Evolutionary conservation across 2,888 invertebrate genomes (phyloP).

Genomic region (Lithophane leautieri): DNA sequence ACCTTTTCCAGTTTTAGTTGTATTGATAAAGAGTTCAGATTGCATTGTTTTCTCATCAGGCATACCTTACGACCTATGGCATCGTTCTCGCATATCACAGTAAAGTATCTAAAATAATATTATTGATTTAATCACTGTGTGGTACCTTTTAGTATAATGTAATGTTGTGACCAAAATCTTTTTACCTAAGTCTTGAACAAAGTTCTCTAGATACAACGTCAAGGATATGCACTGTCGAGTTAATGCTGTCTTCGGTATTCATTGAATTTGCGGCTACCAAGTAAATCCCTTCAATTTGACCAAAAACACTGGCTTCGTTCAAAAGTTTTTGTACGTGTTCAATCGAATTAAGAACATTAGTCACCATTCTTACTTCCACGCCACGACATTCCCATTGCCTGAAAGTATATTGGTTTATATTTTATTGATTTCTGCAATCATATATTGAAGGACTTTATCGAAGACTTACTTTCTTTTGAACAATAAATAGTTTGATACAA

Average conservation of each 20-base stretch:
- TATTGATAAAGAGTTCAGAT: slow-evolving; percentile 11
- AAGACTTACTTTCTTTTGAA: slow-evolving; percentile 8
- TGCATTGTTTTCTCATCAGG: slow-evolving; percentile 15
- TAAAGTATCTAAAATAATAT: slow-evolving; percentile 7
- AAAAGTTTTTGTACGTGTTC: not conserved
- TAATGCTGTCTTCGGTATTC: not conserved
- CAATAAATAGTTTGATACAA: slow-evolving; percentile 4
- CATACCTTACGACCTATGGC: slow-evolving; percentile 12
- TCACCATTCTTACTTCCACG: not conserved
- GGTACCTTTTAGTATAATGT: not conserved
- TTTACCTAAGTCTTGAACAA: slow-evolving; percentile 8
- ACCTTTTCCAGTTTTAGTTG: slow-evolving; percentile 8
- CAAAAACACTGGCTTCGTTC: not conserved
- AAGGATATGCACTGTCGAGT: not conserved
- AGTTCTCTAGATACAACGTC: slow-evolving; percentile 10
- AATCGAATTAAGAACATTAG: not conserved
- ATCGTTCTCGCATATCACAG: not conserved
- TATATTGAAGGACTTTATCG: not conserved
- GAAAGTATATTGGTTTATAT: not conserved
- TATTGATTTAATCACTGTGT: not conserved
- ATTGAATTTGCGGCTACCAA: not conserved
- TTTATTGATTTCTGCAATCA: not conserved
- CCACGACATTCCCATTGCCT: slow-evolving; percentile 9
- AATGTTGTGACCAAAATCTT: not conserved
- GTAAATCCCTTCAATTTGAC: slow-evolving; percentile 8